phyloP scores from a whole-genome alignment of 2,888 invertebrate genomes.

The Bugula neritina region DNA sequence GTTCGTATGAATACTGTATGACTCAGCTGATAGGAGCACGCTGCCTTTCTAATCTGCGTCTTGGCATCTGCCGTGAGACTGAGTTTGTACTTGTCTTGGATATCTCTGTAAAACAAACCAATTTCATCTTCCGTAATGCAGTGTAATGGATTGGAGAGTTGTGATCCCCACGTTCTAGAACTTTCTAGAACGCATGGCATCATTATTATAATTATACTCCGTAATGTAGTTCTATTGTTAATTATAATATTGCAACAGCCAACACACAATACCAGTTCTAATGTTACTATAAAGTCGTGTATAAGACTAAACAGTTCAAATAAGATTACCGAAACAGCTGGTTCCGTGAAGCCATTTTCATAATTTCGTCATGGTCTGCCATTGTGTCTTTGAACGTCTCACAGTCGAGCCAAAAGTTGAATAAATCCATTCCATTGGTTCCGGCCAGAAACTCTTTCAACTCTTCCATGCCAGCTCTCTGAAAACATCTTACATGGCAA shows the following conservation, averaged over 20 bases:
- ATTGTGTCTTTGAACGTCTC: slow-evolving; percentile 51
- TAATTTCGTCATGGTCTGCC: slow-evolving; percentile 46
- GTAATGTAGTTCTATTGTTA: no score
- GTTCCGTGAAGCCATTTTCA: slow-evolving; percentile 42
- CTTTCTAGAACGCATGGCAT: no score
- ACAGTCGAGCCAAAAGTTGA: slow-evolving; percentile 53
- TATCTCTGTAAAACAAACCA: slow-evolving; percentile 46
- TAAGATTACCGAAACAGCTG: slow-evolving; percentile 50
- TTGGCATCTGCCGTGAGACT: slow-evolving; percentile 48
- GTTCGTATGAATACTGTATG: slow-evolving; percentile 51
- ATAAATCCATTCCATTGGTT: slow-evolving; percentile 44
- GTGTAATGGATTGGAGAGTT: no score
- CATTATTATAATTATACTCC: no score
- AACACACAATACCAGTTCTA: no score
- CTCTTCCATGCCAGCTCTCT: slow-evolving; percentile 46
- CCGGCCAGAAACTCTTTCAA: slow-evolving; percentile 45
- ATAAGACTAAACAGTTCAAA: no score
- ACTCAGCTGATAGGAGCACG: slow-evolving; percentile 42
- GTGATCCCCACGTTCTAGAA: no score
- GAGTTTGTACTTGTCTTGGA: slow-evolving; percentile 51
- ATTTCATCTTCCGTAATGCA: no score
- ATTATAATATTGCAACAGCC: no score
- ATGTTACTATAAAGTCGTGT: no score
- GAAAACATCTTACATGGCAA: no score
- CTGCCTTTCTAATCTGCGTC: slow-evolving; percentile 42